Evolutionary conservation across 2,113 vertebrate genomes (phyloP).

Genomic region (Forbesichthys papilliferus): DNA sequence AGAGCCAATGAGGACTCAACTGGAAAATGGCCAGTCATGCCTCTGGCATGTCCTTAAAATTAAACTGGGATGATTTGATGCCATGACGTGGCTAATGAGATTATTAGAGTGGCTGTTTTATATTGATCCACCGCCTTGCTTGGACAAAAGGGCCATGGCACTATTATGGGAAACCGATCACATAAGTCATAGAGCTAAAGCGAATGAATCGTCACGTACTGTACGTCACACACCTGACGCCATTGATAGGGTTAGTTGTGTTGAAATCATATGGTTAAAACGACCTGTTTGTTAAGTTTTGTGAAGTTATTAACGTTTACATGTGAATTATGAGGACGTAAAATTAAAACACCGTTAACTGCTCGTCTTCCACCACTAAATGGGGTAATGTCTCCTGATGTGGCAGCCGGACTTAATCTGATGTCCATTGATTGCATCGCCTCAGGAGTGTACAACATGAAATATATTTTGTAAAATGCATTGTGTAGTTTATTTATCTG

Average conservation of each 20-base stretch:
- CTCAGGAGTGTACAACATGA: not conserved
- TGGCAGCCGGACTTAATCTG: not conserved
- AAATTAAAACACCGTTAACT: not conserved
- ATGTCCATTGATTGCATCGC: not conserved
- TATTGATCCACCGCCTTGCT: too few relatives aligned
- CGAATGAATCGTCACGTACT: too few relatives aligned
- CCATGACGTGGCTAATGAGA: too few relatives aligned
- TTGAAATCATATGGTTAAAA: not conserved
- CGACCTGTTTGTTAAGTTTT: not conserved
- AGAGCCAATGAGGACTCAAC: conserved; percentile 42
- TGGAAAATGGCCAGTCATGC: not conserved
- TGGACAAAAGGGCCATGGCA: too few relatives aligned
- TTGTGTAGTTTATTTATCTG: too few relatives aligned
- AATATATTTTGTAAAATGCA: too few relatives aligned
- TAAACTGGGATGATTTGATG: too few relatives aligned
- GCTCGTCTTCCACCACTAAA: not conserved
- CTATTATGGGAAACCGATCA: not conserved
- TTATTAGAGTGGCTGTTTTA: too few relatives aligned
- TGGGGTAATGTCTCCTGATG: not conserved
- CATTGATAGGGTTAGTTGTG: not conserved
- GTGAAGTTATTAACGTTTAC: not conserved
- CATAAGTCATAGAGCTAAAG: not conserved
- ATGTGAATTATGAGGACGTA: not conserved
- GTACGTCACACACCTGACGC: too few relatives aligned
- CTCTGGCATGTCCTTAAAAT: too few relatives aligned